These are phyloP conservation scores for Euphonia xanthogaster DNA, from an alignment of 2,797 vertebrate species.

Conservation along the genomic window DNA sequence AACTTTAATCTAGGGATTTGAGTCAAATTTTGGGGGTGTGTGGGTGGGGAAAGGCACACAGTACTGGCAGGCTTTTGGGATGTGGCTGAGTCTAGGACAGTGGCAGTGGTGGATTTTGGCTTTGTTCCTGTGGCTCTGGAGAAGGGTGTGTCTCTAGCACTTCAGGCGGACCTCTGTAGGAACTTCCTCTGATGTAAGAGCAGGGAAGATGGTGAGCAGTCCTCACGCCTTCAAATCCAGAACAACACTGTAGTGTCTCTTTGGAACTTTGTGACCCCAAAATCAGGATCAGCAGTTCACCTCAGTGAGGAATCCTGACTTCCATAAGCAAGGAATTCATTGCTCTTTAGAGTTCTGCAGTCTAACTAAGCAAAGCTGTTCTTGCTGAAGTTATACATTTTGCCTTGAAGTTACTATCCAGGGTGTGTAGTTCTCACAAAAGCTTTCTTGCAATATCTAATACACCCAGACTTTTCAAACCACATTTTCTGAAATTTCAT, in stretches of 20 bases:
- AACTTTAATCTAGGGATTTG: background rate
- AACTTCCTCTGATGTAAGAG: background rate
- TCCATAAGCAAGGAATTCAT: background rate
- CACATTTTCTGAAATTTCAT: accelerated
- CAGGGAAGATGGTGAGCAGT: background rate
- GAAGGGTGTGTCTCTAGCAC: background rate
- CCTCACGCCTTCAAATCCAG: background rate
- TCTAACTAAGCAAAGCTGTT: background rate
- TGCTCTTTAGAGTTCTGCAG: background rate
- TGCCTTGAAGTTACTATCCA: background rate
- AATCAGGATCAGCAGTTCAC: background rate
- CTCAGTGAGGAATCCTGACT: background rate
- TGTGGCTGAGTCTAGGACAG: background rate
- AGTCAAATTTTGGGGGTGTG: background rate
- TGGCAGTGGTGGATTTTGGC: background rate
- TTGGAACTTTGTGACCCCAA: background rate
- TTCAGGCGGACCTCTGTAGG: background rate
- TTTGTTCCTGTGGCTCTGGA: background rate
- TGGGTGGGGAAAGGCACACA: background rate
- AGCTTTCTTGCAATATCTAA: background rate
- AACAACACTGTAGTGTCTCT: background rate
- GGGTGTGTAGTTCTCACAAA: background rate
- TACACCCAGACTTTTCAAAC: background rate
- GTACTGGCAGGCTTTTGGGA: background rate
- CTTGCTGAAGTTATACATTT: background rate